Evolutionary conservation across 2,888 invertebrate species (phyloP), one percentile per base, ranked within the genome.

Genomic region (Apoda limacodes): DNA sequence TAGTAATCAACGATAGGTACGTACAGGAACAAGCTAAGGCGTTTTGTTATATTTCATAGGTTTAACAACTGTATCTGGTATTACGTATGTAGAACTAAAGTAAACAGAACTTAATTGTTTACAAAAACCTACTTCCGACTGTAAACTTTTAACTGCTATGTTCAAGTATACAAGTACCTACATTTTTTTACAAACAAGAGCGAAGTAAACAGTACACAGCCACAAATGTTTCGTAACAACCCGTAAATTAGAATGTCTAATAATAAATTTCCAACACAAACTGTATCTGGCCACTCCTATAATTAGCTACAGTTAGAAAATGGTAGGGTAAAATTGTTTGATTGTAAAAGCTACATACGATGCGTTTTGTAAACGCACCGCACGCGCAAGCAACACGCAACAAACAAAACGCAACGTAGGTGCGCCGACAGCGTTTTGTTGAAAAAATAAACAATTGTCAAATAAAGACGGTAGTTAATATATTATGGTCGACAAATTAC

Each of bases 291-390:
- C 38, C 35, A 39, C 37, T 46, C 42, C 60, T 60, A 60, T 60
- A 67, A 68, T 67, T 70, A 65, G 52, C 38, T 38, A 46, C 50
- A 45, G 48, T 49, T 63, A 57, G 65, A 68, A 17, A 67, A 70
- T 67, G 71, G 67, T 63, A 64, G 71, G 67, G 63, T 64, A 71
- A 69, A 68, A 62, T 59, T 65, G 61, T 41, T 17, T 67, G 65
- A 66, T 65, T 66, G 59, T 67, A 54, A 62, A 61, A 64, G 57
- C 56, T 52, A 57, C 54, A 52, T 50, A 54, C 35, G n/a, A n/a
- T n/a, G 50, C 50, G 45, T 39, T 56, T 55, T 55, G 60, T 55
- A 26, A 15, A 29, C 22, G 37, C 37, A n/a, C n/a, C n/a, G n/a
- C n/a, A n/a, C n/a, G n/a, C n/a, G n/a, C n/a, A n/a, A n/a, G 45